phyloP scores from a whole-genome alignment of 1,140 invertebrate species.

The Trichomalopsis sarcophagae region DNA sequence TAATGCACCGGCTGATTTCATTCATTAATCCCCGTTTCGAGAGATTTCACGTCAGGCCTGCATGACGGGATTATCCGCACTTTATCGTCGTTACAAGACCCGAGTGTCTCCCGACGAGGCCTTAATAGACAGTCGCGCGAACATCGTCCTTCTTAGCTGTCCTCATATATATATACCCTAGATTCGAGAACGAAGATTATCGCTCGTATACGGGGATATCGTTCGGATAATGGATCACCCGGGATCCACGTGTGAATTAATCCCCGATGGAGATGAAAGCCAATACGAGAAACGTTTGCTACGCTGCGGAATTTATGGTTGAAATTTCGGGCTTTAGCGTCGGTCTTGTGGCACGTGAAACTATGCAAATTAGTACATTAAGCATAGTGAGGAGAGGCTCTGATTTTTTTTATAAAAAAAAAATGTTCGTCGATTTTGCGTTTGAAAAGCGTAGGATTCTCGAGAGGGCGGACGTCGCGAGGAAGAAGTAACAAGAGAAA shows the following conservation, averaged over 20 bases:
- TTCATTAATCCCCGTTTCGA: neutral
- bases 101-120: neutral
- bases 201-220: neutral
- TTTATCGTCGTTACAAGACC: neutral
- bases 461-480: too few species aligned
- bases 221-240: neutral
- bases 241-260: neutral
- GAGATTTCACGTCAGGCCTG: neutral
- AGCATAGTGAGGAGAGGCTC: neutral
- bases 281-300: neutral
- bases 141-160: neutral
- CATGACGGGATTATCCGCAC: neutral
- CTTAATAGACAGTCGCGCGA: neutral
- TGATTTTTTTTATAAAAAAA: too few species aligned
- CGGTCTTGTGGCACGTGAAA: neutral
- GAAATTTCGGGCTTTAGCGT: neutral
- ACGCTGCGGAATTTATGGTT: neutral
- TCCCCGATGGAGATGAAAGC: neutral
- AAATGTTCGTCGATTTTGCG: too few species aligned
- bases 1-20: neutral
- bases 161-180: neutral
- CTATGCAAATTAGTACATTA: neutral
- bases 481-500: neutral
- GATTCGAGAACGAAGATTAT: neutral
- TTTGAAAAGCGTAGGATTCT: too few species aligned